A percentile compares a stretch with the other conserved stretches of the same genome.
Evolutionary conservation across 1,140 invertebrate genomes (phyloP).

Genomic region (Lutraria rhynchaena): DNA sequence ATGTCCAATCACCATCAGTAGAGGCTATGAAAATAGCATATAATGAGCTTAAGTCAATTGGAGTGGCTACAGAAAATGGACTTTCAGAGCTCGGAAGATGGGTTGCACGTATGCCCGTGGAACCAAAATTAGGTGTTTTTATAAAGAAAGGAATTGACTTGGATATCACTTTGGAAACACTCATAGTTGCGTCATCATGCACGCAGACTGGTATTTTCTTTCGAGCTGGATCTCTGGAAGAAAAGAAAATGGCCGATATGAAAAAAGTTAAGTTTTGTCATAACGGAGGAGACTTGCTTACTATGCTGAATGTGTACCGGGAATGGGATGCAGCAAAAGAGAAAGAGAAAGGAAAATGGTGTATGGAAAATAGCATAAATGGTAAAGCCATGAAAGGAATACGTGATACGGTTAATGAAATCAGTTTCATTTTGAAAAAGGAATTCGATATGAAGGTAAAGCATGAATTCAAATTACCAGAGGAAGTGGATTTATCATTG

Average conservation of each 20-base stretch:
- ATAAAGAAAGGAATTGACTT: constrained; percentile 65
- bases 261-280: constrained; percentile 88
- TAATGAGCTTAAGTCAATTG: constrained; percentile 65
- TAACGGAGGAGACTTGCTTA: constrained; percentile 94
- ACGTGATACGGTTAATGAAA: constrained; percentile 71
- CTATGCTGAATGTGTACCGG: constrained; percentile 94
- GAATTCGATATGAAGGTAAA: constrained; percentile 63
- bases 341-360: constrained; percentile 73
- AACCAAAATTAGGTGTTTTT: constrained; percentile 71
- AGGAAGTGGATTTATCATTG: constrained; percentile 47
- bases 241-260: constrained; percentile 86
- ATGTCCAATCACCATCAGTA: constrained; percentile 71
- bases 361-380: constrained; percentile 72
- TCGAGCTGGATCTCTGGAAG: constrained; percentile 81
- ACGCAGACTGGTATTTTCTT: constrained; percentile 69
- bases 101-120: constrained; percentile 76
- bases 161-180: constrained; percentile 85
- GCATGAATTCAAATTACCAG: constrained; percentile 58
- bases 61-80: constrained; percentile 68
- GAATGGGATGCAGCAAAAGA: constrained; percentile 68
- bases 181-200: constrained; percentile 70
- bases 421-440: constrained; percentile 65
- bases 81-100: constrained; percentile 76
- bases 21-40: constrained; percentile 68
- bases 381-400: constrained; percentile 69